phyloP scores from a whole-genome alignment of 2,113 vertebrate species.

The Stigmatopora nigra region DNA sequence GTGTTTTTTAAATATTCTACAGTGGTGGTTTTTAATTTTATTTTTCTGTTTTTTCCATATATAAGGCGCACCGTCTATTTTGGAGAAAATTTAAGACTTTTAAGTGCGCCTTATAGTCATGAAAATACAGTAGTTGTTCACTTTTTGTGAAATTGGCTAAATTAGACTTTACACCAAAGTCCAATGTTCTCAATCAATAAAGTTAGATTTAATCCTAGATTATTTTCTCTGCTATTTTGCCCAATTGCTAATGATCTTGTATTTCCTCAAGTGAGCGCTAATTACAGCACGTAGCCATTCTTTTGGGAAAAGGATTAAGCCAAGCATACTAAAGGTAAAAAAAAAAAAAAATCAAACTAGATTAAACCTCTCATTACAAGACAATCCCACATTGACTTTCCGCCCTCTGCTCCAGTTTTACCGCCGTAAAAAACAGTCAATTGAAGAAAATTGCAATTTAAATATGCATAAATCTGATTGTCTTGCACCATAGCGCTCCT shows the following conservation, averaged over 20 bases:
- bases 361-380: neutral
- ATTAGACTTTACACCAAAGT: too few species aligned
- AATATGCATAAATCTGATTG: constrained; percentile 68
- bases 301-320: constrained; percentile 1
- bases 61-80: too few species aligned
- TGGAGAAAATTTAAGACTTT: too few species aligned
- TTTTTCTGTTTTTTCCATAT: too few species aligned
- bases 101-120: too few species aligned
- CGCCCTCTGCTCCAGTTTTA: constrained; percentile 17
- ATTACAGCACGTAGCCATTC: constrained; percentile 2
- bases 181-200: neutral
- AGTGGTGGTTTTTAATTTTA: too few species aligned
- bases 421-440: constrained; percentile 42
- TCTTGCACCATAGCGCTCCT: constrained; percentile 54
- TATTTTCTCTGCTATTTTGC: neutral
- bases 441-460: constrained; percentile 67
- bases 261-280: neutral
- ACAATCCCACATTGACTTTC: neutral
- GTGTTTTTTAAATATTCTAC: too few species aligned
- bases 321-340: neutral
- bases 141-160: too few species aligned
- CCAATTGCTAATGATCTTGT: constrained; percentile 2
- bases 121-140: too few species aligned
- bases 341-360: neutral
- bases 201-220: constrained; percentile 1